Percentiles rank a stretch among this genome's conserved stretches.
Evolutionary conservation across 2,888 invertebrate genomes (phyloP).

Genomic region (Heteropelma amictum): DNA sequence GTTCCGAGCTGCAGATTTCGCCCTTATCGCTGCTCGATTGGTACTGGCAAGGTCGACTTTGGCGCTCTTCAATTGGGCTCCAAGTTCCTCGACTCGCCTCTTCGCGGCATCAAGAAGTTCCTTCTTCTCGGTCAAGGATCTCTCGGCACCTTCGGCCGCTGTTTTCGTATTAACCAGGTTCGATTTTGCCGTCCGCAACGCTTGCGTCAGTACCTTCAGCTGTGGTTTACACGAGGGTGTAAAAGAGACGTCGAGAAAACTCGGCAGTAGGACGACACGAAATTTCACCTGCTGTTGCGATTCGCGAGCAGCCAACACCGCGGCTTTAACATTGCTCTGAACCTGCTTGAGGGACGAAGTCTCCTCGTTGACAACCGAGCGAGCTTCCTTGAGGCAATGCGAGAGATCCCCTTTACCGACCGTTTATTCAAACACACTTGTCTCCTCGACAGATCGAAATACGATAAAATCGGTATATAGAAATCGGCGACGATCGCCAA

Average conservation of each 20-base stretch:
- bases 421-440: neutral
- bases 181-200: conserved; percentile 79
- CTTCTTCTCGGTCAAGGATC: conserved; percentile 83
- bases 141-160: conserved; percentile 80
- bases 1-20: conserved; percentile 84
- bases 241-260: neutral
- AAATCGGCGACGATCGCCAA: too few species aligned
- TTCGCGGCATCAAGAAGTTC: conserved; percentile 85
- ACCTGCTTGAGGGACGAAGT: conserved; percentile 82
- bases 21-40: conserved; percentile 84
- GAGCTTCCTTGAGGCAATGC: conserved; percentile 80
- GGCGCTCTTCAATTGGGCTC: conserved; percentile 82
- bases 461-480: neutral
- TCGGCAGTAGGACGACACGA: neutral
- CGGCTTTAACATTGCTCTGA: conserved; percentile 82
- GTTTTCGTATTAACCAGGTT: conserved; percentile 83
- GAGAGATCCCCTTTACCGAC: conserved; percentile 33
- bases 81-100: conserved; percentile 82
- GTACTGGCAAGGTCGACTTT: conserved; percentile 83
- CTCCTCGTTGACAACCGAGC: conserved; percentile 82
- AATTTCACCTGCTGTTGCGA: conserved; percentile 79
- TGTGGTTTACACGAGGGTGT: conserved; percentile 62
- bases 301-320: conserved; percentile 83
- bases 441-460: neutral
- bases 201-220: conserved; percentile 78